These are phyloP conservation scores for Mus spicilegus DNA, from an alignment of 2,113 vertebrate species.

Conservation along the genomic window DNA sequence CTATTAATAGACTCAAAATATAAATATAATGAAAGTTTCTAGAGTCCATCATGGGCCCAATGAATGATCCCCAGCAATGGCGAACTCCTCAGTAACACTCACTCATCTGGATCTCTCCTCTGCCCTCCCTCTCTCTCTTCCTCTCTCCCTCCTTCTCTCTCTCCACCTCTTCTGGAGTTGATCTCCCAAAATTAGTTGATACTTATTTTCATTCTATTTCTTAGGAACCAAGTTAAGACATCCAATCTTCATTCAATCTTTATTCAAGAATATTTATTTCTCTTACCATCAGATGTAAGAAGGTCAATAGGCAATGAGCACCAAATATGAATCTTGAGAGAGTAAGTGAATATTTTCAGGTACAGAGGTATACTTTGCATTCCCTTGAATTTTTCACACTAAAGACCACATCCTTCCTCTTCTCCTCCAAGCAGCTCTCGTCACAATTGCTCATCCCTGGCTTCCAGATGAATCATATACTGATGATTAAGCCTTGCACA, in stretches of 20 bases:
- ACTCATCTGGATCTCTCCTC: neutral
- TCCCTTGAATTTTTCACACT: neutral
- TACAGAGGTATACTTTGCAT: neutral
- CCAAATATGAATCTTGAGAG: neutral
- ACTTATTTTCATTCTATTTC: neutral
- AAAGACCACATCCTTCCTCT: neutral
- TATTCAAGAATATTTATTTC: constrained; percentile 7
- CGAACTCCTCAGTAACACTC: no score
- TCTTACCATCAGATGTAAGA: neutral
- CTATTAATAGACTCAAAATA: neutral
- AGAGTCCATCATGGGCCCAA: neutral
- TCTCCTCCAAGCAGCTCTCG: neutral
- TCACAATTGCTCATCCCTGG: neutral
- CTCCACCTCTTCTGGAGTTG: neutral
- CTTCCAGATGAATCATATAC: neutral
- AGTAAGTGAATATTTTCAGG: neutral
- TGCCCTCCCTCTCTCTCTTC: neutral
- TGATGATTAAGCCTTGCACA: neutral
- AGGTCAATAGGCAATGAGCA: neutral
- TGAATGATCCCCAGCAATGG: neutral
- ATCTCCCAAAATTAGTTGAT: neutral
- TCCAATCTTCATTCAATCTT: neutral
- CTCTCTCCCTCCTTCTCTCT: neutral
- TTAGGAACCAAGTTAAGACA: neutral
- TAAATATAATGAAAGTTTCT: neutral